Base-by-base conservation (phyloP, 1,140 invertebrate genomes). In the Zophobas atratus region DNA sequence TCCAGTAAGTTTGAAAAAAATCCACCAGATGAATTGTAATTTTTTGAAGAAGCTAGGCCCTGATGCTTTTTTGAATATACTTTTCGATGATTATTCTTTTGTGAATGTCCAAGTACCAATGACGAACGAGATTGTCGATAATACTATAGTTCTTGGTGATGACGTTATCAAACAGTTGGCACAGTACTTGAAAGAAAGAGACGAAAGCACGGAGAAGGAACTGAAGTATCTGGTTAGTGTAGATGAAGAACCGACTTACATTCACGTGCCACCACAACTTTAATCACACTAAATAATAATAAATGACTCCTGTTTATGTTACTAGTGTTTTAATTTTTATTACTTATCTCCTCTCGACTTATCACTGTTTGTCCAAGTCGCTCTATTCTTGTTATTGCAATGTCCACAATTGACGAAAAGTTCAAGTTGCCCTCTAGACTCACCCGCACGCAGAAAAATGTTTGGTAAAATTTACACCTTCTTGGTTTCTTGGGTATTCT, bases 401-500 rank as follows among this genome's bases (percentile, higher is more conserved):
- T 20, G 20, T 46, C 3, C 43, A 8, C 77, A 77, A 80, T 77
- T 43, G 77, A 57, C 41, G 70, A 82, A n/a, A 83, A 81, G 71
- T 84, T 84, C 74, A 39, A 71, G 39, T 76, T 84, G 35, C 83
- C 83, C 6, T 71, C 76, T 53, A 60, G 80, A 48, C 83, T 80
- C 76, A 79, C 73, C 72, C 80, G 79, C 6, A 82, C 78, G 41
- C 75, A 81, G 70, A 77, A 77, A 38, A 83, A 81, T 81, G 83
- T 84, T 41, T 84, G 83, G 81, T 82, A 80, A 20, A 20, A 20
- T 80, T 74, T 77, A 43, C 6, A 4, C 43, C 43, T 20, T 20
- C 20, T 20, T 20, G 20, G n/a, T 60, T 46, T 35, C 2, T 33
- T 67, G 38, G 6, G 49, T 8, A 36, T 51, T 57, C 1, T 32